Evolutionary conservation across 2,888 invertebrate genomes (phyloP).

Genomic region (Platycheirus rosarum): DNA sequence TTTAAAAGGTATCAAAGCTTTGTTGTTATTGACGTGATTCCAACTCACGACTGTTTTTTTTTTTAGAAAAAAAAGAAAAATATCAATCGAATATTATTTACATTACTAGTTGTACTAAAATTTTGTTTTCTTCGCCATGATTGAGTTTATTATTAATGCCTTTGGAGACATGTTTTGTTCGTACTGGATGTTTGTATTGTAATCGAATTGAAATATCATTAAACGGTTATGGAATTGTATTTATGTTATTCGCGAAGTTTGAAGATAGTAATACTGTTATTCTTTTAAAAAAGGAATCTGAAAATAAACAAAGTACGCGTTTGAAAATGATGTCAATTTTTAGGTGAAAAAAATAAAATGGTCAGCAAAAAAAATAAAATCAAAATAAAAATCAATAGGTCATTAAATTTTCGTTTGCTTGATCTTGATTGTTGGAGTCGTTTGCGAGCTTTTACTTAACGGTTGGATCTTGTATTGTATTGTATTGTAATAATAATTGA

Average conservation of each 20-base stretch:
- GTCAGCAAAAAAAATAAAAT: too few relatives aligned
- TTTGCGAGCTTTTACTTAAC: too few relatives aligned
- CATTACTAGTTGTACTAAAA: constrained; percentile 48
- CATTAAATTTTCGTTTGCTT: too few relatives aligned
- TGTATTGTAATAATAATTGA: too few relatives aligned
- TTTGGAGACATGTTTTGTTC: constrained; percentile 25
- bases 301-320: constrained; percentile 2
- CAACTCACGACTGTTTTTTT: too few relatives aligned
- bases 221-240: constrained; percentile 12
- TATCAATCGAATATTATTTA: constrained; percentile 46
- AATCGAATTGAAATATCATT: constrained; percentile 25
- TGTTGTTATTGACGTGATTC: constrained; percentile 62
- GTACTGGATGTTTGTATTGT: not conserved
- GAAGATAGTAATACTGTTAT: constrained; percentile 11
- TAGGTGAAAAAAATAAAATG: too few relatives aligned
- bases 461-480: too few relatives aligned
- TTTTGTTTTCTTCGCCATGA: constrained; percentile 33
- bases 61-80: constrained; percentile 45
- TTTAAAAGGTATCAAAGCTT: constrained; percentile 44
- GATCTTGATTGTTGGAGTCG: too few relatives aligned
- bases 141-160: constrained; percentile 27
- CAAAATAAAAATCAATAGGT: too few relatives aligned
- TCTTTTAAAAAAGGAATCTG: constrained; percentile 10
- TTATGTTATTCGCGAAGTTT: not conserved
- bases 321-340: too few relatives aligned